A percentile compares a stretch with the other conserved stretches of the same genome.
Evolutionary conservation across 2,888 invertebrate species (phyloP).

Genomic region (Hydrotaea cyrtoneurina): DNA sequence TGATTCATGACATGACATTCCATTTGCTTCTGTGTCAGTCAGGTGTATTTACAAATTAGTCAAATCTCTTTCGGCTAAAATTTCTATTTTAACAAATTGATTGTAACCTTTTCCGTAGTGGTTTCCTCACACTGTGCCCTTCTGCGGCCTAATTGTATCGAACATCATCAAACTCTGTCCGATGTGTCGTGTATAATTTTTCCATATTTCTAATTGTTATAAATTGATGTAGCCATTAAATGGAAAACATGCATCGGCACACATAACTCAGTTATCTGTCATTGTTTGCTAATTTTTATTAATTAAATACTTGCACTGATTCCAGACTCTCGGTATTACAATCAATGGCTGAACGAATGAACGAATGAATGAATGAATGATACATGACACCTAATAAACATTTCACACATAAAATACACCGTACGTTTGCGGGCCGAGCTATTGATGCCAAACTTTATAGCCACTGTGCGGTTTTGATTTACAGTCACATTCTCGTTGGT

Average conservation of each 20-base stretch:
- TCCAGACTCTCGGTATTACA: not conserved
- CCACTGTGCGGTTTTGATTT: conserved; percentile 1
- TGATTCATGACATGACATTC: no score
- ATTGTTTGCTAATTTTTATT: not conserved
- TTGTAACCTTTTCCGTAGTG: no score
- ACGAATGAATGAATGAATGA: not conserved
- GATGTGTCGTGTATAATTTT: not conserved
- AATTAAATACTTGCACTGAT: conserved; percentile 15
- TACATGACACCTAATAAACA: conserved; percentile 10
- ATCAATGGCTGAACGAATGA: not conserved
- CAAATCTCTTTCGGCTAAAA: no score
- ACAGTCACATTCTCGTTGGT: not conserved
- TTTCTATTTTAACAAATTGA: no score
- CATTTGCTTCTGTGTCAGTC: no score
- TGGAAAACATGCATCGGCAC: not conserved
- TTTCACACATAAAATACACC: no score
- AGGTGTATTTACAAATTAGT: no score
- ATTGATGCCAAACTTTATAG: not conserved
- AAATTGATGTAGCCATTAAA: not conserved
- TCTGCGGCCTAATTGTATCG: no score
- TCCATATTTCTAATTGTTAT: conserved; percentile 12
- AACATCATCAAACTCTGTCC: no score
- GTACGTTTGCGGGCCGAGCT: no score
- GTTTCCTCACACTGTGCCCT: no score
- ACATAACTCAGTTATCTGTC: not conserved